Evolutionary conservation across 2,888 invertebrate genomes (phyloP), one percentile per base, ranked within the genome.

Genomic region (Congeria kusceri): DNA sequence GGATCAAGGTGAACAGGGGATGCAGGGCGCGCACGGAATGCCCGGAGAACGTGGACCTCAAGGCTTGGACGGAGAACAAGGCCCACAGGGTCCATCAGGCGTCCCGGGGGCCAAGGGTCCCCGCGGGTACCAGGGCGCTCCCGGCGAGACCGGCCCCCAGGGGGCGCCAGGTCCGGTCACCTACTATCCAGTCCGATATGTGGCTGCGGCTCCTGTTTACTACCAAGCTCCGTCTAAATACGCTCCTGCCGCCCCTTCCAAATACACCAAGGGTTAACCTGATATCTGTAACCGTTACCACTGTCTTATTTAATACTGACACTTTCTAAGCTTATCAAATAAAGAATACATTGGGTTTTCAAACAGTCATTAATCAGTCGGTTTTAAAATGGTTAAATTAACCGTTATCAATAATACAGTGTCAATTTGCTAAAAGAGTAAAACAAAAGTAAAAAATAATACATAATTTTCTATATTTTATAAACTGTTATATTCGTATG

Each of bases 11-110:
- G 59, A 58, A 3, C 32, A 44, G 1, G 81, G 81, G 15, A 1
- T 27, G 9, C 7, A 11, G 3, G 80, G 80, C 27, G n/a, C 46
- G 7, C 62, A 47, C 23, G 81, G 81, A 23, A 56, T 49, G 11
- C 74, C 64, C 3, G 81, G 81, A 13, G 47, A 57, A 13, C 61
- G 81, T 44, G 81, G 81, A 28, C 70, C 3, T 15, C 71, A 72
- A 63, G 77, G 81, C 1, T 46, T 27, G 15, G 74, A 81, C 15
- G 77, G 77, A 0, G 74, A 58, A 53, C 32, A 28, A 28, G 81
- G 81, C 1, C 25, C 53, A 20, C 28, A 20, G 4, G 81, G 81
- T 1, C 68, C 64, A 29, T 13, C 49, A 20, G 81, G 81, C 11
- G 65, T 75, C 20, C 77, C 77, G 1, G 77, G 81, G 5, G 28